Evolutionary conservation across 2,888 invertebrate genomes (phyloP).

Genomic region (Thumatha senex): DNA sequence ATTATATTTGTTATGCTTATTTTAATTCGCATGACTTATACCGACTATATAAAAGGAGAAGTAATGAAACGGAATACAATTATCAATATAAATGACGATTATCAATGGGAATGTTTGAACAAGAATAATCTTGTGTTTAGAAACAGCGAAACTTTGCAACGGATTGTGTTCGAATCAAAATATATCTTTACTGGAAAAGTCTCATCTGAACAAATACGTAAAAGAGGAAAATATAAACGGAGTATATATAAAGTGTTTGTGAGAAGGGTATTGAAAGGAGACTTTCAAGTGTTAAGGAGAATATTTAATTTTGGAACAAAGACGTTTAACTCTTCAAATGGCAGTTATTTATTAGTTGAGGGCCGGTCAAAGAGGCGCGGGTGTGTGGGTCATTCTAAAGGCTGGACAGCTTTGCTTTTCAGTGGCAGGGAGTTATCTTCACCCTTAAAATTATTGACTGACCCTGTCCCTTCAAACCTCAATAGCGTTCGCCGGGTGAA

Average conservation of each 20-base stretch:
- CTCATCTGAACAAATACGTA: conserved; percentile 62
- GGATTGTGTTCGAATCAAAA: conserved; percentile 67
- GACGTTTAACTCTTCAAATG: conserved; percentile 68
- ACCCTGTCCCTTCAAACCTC: conserved; percentile 73
- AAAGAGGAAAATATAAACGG: conserved; percentile 56
- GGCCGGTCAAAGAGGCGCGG: conserved; percentile 51
- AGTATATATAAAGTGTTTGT: conserved; percentile 76
- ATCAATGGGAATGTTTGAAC: conserved; percentile 61
- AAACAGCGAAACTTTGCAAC: conserved; percentile 66
- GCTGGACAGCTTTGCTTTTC: conserved; percentile 69
- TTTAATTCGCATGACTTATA: conserved; percentile 51
- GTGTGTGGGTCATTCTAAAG: conserved; percentile 49
- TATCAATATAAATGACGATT: conserved; percentile 66
- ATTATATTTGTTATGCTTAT: conserved; percentile 44
- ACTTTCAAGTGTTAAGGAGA: conserved; percentile 69
- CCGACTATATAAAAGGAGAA: conserved; percentile 69
- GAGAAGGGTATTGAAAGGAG: conserved; percentile 74
- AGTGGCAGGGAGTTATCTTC: conserved; percentile 54
- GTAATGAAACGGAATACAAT: conserved; percentile 75
- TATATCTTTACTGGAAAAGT: conserved; percentile 81
- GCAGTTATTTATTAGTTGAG: conserved; percentile 69
- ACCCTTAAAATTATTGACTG: conserved; percentile 65
- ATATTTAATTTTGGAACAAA: conserved; percentile 73
- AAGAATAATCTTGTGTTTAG: conserved; percentile 62
- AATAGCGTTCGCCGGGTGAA: conserved; percentile 72